Evolutionary conservation across 2,797 vertebrate genomes (phyloP).

Genomic region (Mallotus villosus): DNA sequence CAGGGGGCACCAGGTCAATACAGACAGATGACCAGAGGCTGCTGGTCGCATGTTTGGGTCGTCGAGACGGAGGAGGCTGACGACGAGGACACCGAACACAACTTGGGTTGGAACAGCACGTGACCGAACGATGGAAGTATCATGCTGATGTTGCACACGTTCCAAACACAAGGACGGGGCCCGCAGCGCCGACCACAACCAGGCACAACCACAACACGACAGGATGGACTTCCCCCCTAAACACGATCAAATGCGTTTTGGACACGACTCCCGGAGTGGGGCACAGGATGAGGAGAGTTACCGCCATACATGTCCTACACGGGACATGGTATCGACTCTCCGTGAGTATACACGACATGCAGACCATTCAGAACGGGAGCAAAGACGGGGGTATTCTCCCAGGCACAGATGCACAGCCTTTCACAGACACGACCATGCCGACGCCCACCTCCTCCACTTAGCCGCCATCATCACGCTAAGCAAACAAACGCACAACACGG

Average conservation of each 20-base stretch:
- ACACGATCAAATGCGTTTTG: slow-evolving; percentile 35
- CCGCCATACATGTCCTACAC: neutral
- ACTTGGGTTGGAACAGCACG: neutral
- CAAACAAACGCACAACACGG: neutral
- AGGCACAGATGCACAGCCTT: neutral
- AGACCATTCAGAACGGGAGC: neutral
- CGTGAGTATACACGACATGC: neutral
- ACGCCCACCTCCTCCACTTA: neutral
- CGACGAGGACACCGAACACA: neutral
- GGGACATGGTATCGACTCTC: too few species aligned
- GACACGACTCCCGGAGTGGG: neutral
- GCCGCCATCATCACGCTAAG: too few species aligned
- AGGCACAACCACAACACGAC: neutral
- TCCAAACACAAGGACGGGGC: slow-evolving; percentile 35
- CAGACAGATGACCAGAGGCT: slow-evolving; percentile 41
- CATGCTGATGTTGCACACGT: slow-evolving; percentile 7
- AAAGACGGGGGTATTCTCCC: neutral
- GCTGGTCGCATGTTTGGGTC: slow-evolving; percentile 27
- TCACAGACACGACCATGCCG: neutral
- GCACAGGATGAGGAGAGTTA: neutral
- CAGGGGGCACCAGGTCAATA: slow-evolving; percentile 62
- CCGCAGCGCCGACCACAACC: slow-evolving; percentile 16
- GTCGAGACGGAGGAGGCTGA: neutral
- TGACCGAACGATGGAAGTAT: neutral
- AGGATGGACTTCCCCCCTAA: slow-evolving; percentile 18